phyloP scores from a whole-genome alignment of 2,888 invertebrate species.

The Tanypteryx hageni region DNA sequence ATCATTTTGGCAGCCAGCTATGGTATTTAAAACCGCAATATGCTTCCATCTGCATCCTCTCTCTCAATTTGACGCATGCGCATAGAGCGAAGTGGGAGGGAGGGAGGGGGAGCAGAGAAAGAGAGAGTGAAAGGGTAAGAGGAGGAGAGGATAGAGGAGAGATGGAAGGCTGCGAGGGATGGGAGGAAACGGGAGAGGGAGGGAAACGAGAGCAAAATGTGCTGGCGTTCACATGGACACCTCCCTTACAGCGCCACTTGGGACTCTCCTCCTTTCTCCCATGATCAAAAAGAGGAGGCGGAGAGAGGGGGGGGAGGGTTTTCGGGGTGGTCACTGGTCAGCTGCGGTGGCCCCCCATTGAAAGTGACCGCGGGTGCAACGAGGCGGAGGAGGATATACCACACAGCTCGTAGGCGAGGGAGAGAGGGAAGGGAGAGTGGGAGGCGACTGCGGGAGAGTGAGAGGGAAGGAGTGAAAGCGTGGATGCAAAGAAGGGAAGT shows the following conservation, averaged over 20 bases:
- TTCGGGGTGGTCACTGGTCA: not conserved
- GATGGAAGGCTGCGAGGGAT: not conserved
- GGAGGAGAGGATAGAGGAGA: not conserved
- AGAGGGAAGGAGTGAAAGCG: too few relatives aligned
- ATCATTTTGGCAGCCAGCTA: conserved; percentile 27
- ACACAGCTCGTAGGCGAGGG: not conserved
- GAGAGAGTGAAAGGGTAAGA: not conserved
- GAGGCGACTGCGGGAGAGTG: too few relatives aligned
- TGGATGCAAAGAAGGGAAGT: too few relatives aligned
- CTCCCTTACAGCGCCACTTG: not conserved
- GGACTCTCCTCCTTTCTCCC: too few relatives aligned
- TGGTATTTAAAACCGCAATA: conserved; percentile 29
- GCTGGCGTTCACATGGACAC: not conserved
- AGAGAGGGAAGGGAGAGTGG: too few relatives aligned
- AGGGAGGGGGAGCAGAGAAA: not conserved
- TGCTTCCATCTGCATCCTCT: conserved; percentile 6
- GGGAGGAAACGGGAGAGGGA: not conserved
- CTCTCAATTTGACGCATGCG: not conserved
- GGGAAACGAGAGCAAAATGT: not conserved
- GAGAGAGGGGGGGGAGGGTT: not conserved
- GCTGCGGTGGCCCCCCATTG: conserved; percentile 11
- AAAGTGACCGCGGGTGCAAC: conserved; percentile 12
- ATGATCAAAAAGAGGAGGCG: not conserved
- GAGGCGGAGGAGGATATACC: conserved; percentile 15
- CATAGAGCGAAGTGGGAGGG: not conserved